A percentile compares a stretch with the other conserved stretches of the same genome.
Conservation (phyloP, 1,140 invertebrate species). For the Eufriesea mexicana region DNA sequence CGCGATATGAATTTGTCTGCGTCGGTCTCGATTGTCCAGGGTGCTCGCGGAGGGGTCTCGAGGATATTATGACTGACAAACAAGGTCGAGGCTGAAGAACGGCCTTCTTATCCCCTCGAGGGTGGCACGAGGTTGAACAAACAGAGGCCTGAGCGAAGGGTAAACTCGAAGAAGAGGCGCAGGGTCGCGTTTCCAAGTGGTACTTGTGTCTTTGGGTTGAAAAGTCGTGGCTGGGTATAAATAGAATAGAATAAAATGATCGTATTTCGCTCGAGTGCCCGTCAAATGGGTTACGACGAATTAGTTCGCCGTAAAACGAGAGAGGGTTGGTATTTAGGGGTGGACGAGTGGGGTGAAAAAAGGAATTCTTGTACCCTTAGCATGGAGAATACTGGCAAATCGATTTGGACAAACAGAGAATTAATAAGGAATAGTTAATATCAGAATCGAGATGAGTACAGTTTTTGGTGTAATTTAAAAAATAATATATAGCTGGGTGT, state of each 20-base stretch:
- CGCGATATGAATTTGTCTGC: slow-evolving; percentile 37
- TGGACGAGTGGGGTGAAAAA: too few relatives aligned
- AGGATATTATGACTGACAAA: slow-evolving; percentile 58
- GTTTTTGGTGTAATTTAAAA: too few relatives aligned
- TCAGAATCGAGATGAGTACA: too few relatives aligned
- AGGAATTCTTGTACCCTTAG: too few relatives aligned
- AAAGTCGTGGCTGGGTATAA: slow-evolving; percentile 38
- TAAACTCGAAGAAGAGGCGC: slow-evolving; percentile 50
- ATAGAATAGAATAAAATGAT: slow-evolving; percentile 25
- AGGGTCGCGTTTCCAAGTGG: neutral
- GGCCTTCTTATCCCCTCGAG: slow-evolving; percentile 21
- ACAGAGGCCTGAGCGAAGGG: slow-evolving; percentile 42
- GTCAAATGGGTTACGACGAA: slow-evolving; percentile 38
- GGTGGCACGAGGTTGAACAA: slow-evolving; percentile 37
- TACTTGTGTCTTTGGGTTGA: slow-evolving; percentile 12
- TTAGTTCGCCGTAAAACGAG: slow-evolving; percentile 14
- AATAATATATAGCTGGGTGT: too few relatives aligned
- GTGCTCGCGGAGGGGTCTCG: neutral
- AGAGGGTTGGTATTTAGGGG: neutral
- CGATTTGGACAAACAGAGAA: too few relatives aligned
- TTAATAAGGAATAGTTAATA: too few relatives aligned
- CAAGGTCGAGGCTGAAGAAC: slow-evolving; percentile 34
- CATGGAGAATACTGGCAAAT: too few relatives aligned
- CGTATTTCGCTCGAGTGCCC: neutral
- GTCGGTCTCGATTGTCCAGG: neutral